Evolutionary conservation across 2,888 invertebrate species (phyloP), one percentile per base, ranked within the genome.

Genomic region (Patella ulyssiponensis): DNA sequence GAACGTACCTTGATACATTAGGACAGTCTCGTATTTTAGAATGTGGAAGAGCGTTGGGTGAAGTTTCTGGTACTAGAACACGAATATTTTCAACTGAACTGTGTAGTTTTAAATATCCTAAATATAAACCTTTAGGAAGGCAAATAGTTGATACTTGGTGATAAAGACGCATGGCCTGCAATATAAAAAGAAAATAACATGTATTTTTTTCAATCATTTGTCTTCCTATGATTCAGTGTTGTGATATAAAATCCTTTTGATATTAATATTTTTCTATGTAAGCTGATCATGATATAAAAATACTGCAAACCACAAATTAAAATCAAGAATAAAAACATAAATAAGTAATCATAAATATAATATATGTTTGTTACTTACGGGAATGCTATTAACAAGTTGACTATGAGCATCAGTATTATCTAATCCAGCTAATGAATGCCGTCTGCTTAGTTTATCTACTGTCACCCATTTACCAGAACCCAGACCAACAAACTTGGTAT

Each of bases 61-160:
- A 95, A 88, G 96, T 96, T 76, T 96, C 94, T 0, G 98, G 97
- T 44, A 98, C 98, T 71, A 99, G 95, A 14, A 99, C 95, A 88
- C 97, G 95, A 71, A 98, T 96, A 80, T 96, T 95, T 91, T 98
- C 98, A 77, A 99, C 97, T 1, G 98, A 98, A 85, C 97, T 97
- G 91, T 97, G 97, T 93, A 99, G 95, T 92, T 99, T 98, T 82
- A 99, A 93, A 92, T 98, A 99, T 64, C 98, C 97, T 84, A 99
- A 93, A 93, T 99, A 99, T 33, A 99, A 93, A 0, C 99, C 99
- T 53, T 95, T 94, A 2, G 95, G 94, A 73, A 99, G 92, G 86
- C 95, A 95, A 76, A 96, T 94, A 82, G 95, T 94, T 78, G 97
- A 97, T 72, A 95, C 95, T 93, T 96, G 95, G 86, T 95, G 94